Base-by-base conservation (phyloP, 2,797 vertebrate genomes). In the Semotilus atromaculatus region DNA sequence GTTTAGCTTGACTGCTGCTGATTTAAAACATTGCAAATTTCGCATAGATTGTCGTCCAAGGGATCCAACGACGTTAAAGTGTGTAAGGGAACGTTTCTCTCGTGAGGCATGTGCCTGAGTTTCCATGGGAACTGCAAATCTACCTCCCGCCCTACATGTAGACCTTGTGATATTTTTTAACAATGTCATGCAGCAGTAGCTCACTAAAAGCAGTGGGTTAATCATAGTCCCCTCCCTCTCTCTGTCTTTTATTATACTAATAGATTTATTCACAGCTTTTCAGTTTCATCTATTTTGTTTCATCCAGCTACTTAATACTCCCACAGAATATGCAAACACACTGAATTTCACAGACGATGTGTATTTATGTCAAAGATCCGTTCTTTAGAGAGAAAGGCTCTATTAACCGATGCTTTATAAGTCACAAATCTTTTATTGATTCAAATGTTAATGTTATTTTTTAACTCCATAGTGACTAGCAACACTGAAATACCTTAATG, bases 111-210 rank as follows among this genome's bases (percentile, higher is more conserved):
- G 90, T 91, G 90, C 64, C 86, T 70, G 62, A 26, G 93, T 95
- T 94, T 86, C 94, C 91, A 94, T 94, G 93, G 93, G 80, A 94
- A 94, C 94, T 85, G 90, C 91, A 89, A 91, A 91, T 92, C 88
- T 86, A 89, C 91, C 72, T 87, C 87, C 82, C 86, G 81, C 85
- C 85, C 64, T 86, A 80, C 86, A 84, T 82, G 81, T 86, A 73
- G 58, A 77, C 43, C 81, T 74, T 84, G 76, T 74, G 82, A 84
- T 84, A 76, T 80, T 84, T 83, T 84, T 84, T 85, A 84, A 76
- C 76, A 68, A 72, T 85, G 83, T 85, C 79, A 80, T 86, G 84
- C 76, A 76, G 77, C 78, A 86, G 45, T 45, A 85, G 83, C 67
- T 34, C 80, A 48, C 55, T 76, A 86, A 67, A 81, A 58, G 72